Evolutionary conservation across 2,888 invertebrate genomes (phyloP), one percentile per base, ranked within the genome.

Genomic region (Noctuana brunneofusca): DNA sequence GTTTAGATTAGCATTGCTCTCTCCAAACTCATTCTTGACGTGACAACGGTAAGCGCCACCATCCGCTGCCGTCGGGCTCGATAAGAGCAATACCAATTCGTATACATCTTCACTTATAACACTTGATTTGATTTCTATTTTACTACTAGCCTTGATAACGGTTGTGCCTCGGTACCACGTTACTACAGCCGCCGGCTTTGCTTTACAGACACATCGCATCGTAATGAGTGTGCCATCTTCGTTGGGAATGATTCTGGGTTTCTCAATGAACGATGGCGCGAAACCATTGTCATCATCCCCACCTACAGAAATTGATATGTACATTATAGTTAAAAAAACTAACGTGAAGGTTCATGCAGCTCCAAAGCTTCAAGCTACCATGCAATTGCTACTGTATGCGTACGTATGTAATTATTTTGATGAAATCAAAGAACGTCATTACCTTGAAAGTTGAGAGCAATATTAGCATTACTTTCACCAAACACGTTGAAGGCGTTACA

Each of bases 401-500:
- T 90, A 89, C 89, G 78, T 77, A 78, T 74, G 69, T 66, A 66
- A 64, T 41, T 16, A 66, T 64, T 69, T 65, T 14, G 2, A 27
- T 71, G 65, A 65, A 59, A 71, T 71, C 64, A 49, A n/a, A 24
- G 69, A 72, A 74, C 71, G 71, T 68, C 69, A 75, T 94, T 96
- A 97, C 98, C 98, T 96, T 98, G 97, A 94, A 99, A 98, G 92
- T 99, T 99, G 83, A 99, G 96, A 84, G 99, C 98, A 93, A 99
- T 99, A 92, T 99, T 99, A 79, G 99, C 99, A 93, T 99, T 99
- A 93, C 98, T 98, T 94, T 99, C 99, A 89, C 99, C 99, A 92
- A 96, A 96, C 88, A 96, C 95, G 94, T 99, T 99, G 93, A 98
- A 96, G 79, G 99, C 99, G 91, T 99, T 99, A 93, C 99, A 99